Evolutionary conservation across 2,113 vertebrate genomes (phyloP).

Genomic region (Athene cunicularia): DNA sequence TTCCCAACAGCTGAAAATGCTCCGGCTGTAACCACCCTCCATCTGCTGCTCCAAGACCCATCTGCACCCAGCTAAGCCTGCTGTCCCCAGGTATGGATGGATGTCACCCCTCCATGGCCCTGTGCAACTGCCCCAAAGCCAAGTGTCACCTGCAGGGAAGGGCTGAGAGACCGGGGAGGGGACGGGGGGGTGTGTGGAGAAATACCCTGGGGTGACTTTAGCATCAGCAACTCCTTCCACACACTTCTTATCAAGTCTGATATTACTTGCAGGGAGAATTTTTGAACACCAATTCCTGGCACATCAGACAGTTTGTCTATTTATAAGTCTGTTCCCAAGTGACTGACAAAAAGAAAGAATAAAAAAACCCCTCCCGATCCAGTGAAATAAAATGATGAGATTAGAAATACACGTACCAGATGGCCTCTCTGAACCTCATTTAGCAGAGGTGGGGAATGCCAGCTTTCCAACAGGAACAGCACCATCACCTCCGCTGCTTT

Average conservation of each 20-base stretch:
- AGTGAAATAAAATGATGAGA: background rate
- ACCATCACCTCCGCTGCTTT: background rate
- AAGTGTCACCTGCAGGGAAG: background rate
- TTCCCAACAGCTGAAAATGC: slow-evolving; percentile 22
- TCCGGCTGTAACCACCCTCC: background rate
- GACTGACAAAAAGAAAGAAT: background rate
- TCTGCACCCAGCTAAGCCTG: fast-evolving
- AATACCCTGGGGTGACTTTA: background rate
- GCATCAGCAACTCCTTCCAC: background rate
- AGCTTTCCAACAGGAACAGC: background rate
- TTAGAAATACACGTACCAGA: background rate
- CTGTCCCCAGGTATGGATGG: background rate
- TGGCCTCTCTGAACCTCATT: background rate
- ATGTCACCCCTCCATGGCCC: background rate
- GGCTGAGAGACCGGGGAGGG: background rate
- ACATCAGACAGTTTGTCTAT: fast-evolving
- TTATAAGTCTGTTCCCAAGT: background rate
- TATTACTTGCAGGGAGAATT: fast-evolving
- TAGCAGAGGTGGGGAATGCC: background rate
- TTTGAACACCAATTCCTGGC: background rate
- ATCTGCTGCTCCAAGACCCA: background rate
- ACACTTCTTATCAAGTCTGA: fast-evolving
- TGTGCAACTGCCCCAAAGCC: background rate
- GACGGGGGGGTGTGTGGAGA: background rate
- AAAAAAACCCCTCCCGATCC: fast-evolving